Conservation (phyloP, 2,888 invertebrate species). For the Liposcelis brunnea region DNA sequence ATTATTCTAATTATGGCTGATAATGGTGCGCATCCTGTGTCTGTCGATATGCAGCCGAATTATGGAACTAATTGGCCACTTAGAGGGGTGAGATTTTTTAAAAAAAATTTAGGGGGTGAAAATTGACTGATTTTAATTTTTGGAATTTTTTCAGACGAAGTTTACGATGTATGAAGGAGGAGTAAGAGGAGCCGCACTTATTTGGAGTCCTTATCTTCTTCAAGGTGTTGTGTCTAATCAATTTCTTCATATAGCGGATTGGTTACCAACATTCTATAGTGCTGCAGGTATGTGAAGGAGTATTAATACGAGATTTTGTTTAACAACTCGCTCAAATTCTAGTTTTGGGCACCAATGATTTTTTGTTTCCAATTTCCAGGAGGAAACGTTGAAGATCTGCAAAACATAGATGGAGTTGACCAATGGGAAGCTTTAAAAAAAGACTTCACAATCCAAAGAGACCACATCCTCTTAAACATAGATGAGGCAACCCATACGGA, state of each 20-base stretch:
- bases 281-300: constrained; percentile 20
- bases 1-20: constrained; percentile 46
- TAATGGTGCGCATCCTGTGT: constrained; percentile 39
- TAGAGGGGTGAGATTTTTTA: constrained; percentile 25
- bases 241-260: constrained; percentile 33
- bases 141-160: constrained; percentile 16
- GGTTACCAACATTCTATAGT: constrained; percentile 32
- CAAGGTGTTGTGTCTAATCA: constrained; percentile 25
- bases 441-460: constrained; percentile 34
- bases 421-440: constrained; percentile 46
- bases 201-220: constrained; percentile 30
- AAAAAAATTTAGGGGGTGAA: no score
- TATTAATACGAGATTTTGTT: not conserved
- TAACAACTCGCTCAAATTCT: not conserved
- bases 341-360: not conserved
- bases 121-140: no score
- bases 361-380: constrained; percentile 14
- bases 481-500: constrained; percentile 33
- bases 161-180: constrained; percentile 34
- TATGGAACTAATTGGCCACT: constrained; percentile 43
- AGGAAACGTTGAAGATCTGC: constrained; percentile 17
- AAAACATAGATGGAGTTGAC: constrained; percentile 39
- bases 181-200: constrained; percentile 29
- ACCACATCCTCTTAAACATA: constrained; percentile 51
- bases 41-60: constrained; percentile 31